Percentiles rank a stretch among this genome's conserved stretches.
These are phyloP conservation scores for Plutomurus gul DNA, from an alignment of 1,140 invertebrate species.

Conservation along the genomic window DNA sequence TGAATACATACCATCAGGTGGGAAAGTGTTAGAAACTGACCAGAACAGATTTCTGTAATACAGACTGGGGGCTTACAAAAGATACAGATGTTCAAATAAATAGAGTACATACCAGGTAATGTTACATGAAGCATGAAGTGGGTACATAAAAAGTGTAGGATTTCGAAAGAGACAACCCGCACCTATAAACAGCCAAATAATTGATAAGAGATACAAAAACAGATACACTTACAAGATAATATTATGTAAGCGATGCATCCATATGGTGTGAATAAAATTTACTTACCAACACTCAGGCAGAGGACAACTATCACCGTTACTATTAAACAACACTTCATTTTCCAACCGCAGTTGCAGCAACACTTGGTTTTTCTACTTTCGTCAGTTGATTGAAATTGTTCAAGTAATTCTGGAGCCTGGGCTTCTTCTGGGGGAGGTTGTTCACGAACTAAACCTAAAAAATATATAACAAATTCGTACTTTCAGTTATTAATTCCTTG, in stretches of 20 bases:
- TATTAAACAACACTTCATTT: neutral
- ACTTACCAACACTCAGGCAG: too few relatives aligned
- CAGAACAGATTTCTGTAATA: too few relatives aligned
- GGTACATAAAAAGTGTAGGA: conserved; percentile 46
- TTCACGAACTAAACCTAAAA: neutral
- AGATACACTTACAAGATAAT: too few relatives aligned
- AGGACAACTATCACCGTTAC: too few relatives aligned
- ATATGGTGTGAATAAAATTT: too few relatives aligned
- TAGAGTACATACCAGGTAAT: conserved; percentile 46
- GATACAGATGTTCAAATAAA: too few relatives aligned
- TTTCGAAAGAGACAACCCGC: conserved; percentile 44
- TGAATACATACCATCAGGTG: too few relatives aligned
- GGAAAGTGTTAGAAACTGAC: too few relatives aligned
- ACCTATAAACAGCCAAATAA: neutral
- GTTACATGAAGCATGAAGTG: conserved; percentile 48
- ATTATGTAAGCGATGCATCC: too few relatives aligned
- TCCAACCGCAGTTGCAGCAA: neutral
- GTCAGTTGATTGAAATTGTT: neutral
- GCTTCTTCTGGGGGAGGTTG: neutral
- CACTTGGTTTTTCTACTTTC: neutral
- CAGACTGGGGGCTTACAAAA: too few relatives aligned
- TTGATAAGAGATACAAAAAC: neutral
- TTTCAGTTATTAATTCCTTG: too few relatives aligned
- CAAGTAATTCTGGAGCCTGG: neutral
- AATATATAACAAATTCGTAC: neutral